Evolutionary conservation across 2,113 vertebrate species (phyloP), one percentile per base, ranked within the genome.

Genomic region (Blennius ocellaris): DNA sequence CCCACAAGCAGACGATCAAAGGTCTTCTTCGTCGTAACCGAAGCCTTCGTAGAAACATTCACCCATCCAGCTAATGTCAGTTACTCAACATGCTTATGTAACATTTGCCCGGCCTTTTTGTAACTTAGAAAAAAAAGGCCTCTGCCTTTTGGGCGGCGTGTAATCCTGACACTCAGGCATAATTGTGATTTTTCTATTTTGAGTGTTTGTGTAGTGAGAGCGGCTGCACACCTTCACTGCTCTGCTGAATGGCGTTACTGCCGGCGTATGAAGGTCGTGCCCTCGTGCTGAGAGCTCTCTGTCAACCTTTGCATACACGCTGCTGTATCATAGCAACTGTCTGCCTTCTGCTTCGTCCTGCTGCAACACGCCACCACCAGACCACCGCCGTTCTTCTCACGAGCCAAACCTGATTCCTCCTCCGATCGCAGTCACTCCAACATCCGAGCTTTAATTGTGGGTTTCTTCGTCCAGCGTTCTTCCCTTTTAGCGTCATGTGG

Each of bases 21-120:
- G 21, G 21, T 30, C 21, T 30, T 30, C 21, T 30, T 30, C 21
- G 4, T 30, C 21, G 4, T 30, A 30, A 30, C 21, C 21, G 21
- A 30, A 30, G 21, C 21, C 21, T 30, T 30, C 21, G 21, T 30
- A 30, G 21, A 30, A 65, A 41, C 41, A 5, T 45, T 69, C 61
- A 68, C 51, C 49, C 73, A 60, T 54, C 37, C 51, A 59, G 44
- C 48, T 73, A 82, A 86, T 70, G 58, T 51, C 63, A 47, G 64
- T 84, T 67, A 72, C 65, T 85, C 67, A 81, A 82, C 70, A 47
- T 38, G 54, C 39, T 84, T 83, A 84, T 67, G 48, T 81, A 86
- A 86, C 71, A 14, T 48, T 63, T 61, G 52, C 17, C 11, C 41
- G 61, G 54, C 65, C 52, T 78, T 79, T 49, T 58, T 53, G 38